Conservation (phyloP, 2,888 invertebrate genomes). For the Micropterix aruncella region DNA sequence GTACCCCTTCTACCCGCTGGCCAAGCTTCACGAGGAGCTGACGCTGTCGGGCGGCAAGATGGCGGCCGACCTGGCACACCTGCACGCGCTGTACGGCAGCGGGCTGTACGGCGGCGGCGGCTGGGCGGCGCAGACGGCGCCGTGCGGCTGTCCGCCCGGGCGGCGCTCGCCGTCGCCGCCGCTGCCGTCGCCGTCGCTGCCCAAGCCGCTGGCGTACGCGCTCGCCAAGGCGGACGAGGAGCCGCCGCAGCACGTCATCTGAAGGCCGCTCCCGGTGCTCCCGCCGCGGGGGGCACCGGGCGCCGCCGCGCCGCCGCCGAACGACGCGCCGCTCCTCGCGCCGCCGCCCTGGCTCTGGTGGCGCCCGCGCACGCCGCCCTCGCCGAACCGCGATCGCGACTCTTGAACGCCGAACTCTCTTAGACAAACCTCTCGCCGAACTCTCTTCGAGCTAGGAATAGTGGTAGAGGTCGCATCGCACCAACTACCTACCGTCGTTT, state of each 20-base stretch:
- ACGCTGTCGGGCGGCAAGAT: slow-evolving; percentile 24
- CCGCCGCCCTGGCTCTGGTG: slow-evolving; percentile 20
- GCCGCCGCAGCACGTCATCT: slow-evolving; percentile 57
- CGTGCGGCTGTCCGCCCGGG: slow-evolving; percentile 32
- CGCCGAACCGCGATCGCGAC: background rate
- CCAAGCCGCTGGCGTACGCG: slow-evolving; percentile 43
- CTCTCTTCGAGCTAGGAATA: too few relatives aligned
- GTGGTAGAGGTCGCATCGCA: too few relatives aligned
- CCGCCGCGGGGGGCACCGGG: slow-evolving; percentile 44
- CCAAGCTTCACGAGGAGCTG: slow-evolving; percentile 5
- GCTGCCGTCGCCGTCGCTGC: slow-evolving; percentile 15
- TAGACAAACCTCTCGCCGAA: too few relatives aligned
- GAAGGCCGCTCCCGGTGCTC: slow-evolving; percentile 75
- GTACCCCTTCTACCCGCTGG: slow-evolving; percentile 55
- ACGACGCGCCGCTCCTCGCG: slow-evolving; percentile 25
- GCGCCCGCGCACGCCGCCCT: slow-evolving; percentile 8
- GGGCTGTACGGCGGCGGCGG: slow-evolving; percentile 26
- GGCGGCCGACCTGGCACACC: slow-evolving; percentile 55
- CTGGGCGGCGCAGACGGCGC: slow-evolving; percentile 24
- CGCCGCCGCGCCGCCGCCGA: slow-evolving; percentile 11
- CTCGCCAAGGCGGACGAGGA: slow-evolving; percentile 47
- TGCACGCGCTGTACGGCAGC: slow-evolving; percentile 37
- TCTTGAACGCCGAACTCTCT: background rate
- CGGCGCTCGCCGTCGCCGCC: slow-evolving; percentile 28
- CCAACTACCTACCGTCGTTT: too few relatives aligned